Evolutionary conservation across 2,113 vertebrate genomes (phyloP), one percentile per base, ranked within the genome.

Genomic region (Otus sunia): DNA sequence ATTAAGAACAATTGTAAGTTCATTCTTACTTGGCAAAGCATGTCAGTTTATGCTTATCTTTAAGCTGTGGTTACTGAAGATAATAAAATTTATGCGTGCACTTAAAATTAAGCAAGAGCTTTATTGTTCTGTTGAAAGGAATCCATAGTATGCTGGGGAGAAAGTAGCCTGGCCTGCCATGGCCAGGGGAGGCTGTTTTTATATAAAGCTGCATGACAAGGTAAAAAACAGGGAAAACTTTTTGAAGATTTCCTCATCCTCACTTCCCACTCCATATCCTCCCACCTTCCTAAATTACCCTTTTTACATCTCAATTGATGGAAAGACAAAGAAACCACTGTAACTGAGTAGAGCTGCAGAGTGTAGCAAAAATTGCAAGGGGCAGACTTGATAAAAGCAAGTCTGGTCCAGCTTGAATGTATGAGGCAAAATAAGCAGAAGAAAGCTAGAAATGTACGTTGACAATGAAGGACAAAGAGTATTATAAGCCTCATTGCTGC

Each of bases 231-330:
- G 64, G 55, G 86, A 77, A 93, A 95, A 92, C 50, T 93, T 95
- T 89, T 49, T 82, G 83, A 86, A 71, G 67, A 90, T 96, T 96
- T 93, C 95, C 76, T 96, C 95, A 95, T 95, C 79, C 72, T 93
- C 94, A 96, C 96, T 95, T 92, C 95, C 94, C 95, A 93, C 94
- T 97, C 93, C 68, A 80, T 95, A 93, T 96, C 96, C 96, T 97
- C 94, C 95, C 95, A 96, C 96, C 86, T 96, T 95, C 88, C 92
- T 95, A 97, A 97, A 97, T 96, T 95, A 95, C 76, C 84, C 86
- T 95, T 96, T 96, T 92, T 96, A 90, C 96, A 88, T 97, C 92
- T 96, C 91, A 93, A 75, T 94, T 95, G 94, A 96, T 79, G 86
- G 69, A 94, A 97, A 96, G 92, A 96, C 95, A 95, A 94, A 62